Evolutionary conservation across 2,113 vertebrate species (phyloP).

Genomic region (Onychostoma macrolepis): DNA sequence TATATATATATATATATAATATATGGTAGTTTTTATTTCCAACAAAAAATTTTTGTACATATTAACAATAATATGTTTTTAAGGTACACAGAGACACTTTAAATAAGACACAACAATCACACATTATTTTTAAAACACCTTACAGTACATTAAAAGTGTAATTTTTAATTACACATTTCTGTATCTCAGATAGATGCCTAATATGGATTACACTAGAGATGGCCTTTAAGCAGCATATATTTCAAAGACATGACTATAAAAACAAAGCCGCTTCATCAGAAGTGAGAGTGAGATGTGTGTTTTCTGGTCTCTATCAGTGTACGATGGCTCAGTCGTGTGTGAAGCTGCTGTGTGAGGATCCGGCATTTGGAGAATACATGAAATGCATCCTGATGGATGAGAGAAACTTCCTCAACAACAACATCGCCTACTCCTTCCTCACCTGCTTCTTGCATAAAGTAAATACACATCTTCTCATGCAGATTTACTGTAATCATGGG

Average conservation of each 20-base stretch:
- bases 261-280: not conserved
- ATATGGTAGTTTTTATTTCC: no score
- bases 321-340: conserved; percentile 92
- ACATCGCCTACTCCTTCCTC: conserved; percentile 91
- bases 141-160: no score
- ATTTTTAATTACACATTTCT: no score
- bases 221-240: not conserved
- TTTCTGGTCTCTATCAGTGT: conserved; percentile 73
- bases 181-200: not conserved
- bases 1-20: no score
- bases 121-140: not conserved
- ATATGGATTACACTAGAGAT: not conserved
- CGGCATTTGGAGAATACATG: conserved; percentile 96
- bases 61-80: not conserved
- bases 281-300: not conserved
- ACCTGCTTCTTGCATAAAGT: conserved; percentile 97
- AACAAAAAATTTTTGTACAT: no score
- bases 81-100: not conserved
- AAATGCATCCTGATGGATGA: conserved; percentile 98
- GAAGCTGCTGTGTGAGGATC: conserved; percentile 96
- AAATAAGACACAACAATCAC: not conserved
- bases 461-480: not conserved
- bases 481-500: not conserved
- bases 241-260: not conserved
- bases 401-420: conserved; percentile 95